Base-by-base conservation (phyloP, 1,140 invertebrate species). In the Cherax destructor region DNA sequence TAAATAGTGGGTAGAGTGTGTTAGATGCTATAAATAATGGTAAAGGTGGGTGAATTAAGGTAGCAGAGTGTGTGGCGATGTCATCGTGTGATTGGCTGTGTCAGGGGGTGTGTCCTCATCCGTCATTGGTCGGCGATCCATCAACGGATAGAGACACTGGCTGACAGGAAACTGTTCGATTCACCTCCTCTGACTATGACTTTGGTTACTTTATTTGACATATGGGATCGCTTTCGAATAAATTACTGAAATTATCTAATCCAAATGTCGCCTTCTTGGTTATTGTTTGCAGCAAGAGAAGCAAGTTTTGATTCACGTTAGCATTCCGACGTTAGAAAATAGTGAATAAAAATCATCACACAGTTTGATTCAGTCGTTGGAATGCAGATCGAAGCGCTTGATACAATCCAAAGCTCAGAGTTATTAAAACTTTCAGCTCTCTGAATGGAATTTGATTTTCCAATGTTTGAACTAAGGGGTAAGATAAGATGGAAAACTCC, bases 61-160 rank as follows among this genome's bases (percentile, higher is more conserved):
- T 81, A 74, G 80, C 77, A 83, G 90, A 56, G 52, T 86, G 84
- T 91, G 84, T 91, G 90, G 90, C 65, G 74, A 86, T 91, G 90
- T 91, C 90, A 91, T 86, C 83, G 90, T 91, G 90, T 91, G 90
- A 91, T 91, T 91, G 90, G 90, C 90, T 91, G 90, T 91, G 90
- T 91, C 90, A 91, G 90, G 90, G 90, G 90, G 90, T 91, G 90
- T 91, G 90, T 91, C 90, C 84, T 86, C 90, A 91, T 91, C 90
- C 83, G 83, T 91, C 90, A 91, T 91, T 91, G 90, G 90, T 91
- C 90, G 90, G 84, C 90, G 84, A 91, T 91, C 84, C 90, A 91
- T 91, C 90, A 91, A 84, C 83, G 83, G 83, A 91, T 86, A 91
- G 90, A 91, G 90, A 91, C 90, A 91, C 90, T 91, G 90, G 90